These are phyloP conservation scores for Aphelocoma californica DNA, from an alignment of 2,797 vertebrate species.

Conservation along the genomic window DNA sequence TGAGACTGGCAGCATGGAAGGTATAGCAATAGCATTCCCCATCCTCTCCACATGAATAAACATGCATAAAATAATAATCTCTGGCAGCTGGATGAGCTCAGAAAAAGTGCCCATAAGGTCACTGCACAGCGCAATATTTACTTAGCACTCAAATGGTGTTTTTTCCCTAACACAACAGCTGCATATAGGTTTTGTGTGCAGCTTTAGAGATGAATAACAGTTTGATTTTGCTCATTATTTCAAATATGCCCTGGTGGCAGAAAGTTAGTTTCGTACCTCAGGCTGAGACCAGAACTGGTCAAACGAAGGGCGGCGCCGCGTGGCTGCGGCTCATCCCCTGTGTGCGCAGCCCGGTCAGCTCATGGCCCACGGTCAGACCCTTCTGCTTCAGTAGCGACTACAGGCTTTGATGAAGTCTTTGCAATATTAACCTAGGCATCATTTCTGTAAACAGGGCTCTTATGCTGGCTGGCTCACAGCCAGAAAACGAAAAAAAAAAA, in stretches of 20 bases:
- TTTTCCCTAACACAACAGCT: not conserved
- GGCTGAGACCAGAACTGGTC: not conserved
- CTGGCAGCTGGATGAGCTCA: not conserved
- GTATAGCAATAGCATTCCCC: not conserved
- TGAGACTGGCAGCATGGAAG: not conserved
- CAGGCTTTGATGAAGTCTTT: constrained; percentile 12
- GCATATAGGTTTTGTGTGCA: not conserved
- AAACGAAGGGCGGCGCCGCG: not conserved
- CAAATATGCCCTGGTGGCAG: not conserved
- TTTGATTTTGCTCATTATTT: not conserved
- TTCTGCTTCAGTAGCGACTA: not conserved
- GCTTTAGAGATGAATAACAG: not conserved
- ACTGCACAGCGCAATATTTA: not conserved
- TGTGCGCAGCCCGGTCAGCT: not conserved
- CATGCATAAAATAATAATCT: not conserved
- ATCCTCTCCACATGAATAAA: not conserved
- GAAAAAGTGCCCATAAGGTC: not conserved
- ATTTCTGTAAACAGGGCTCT: constrained; percentile 37
- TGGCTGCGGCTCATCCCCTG: not conserved
- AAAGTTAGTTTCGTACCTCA: constrained; percentile 19
- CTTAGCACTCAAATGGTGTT: not conserved
- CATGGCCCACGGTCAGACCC: not conserved
- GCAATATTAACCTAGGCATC: constrained; percentile 25
- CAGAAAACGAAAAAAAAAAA: not conserved
- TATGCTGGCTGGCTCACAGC: not conserved